Base-by-base conservation (phyloP, 2,797 vertebrate species). In the Lepus oiostolus region DNA sequence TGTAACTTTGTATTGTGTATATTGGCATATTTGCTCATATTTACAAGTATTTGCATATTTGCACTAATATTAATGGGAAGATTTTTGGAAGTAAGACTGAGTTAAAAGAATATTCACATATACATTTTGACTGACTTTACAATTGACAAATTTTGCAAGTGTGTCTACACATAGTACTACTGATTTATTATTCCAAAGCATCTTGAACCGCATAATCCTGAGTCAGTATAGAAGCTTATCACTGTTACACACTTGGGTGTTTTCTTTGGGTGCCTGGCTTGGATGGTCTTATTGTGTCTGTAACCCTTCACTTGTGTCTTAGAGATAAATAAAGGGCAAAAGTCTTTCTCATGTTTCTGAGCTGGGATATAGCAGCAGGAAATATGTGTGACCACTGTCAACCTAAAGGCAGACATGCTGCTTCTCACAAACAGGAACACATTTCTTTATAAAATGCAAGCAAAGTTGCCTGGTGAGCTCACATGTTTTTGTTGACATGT, bases 381-480 rank as follows among this genome's bases (percentile, higher is more conserved):
- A 89, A 88, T 95, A 96, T 35, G 54, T 74, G 13, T 94, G 92
- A 47, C 50, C 42, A 1, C 14, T 83, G 28, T 84, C 81, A 71
- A 77, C 74, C 24, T 68, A 77, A 50, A 92, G 84, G 52, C 54
- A 50, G 16, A 94, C 76, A 24, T 92, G 74, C 38, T 92, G 5
- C 50, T 88, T 91, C 50, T 94, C 35, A 22, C 0, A 1, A 38
- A 94, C 85, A 70, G 76, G 77, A 38, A 87, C 38, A 12, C 54
- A 87, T 30, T 84, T 88, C 38, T 84, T 96, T 32, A 90, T 54
- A 54, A 91, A 93, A 50, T 67, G 62, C 60, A 96, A 68, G 11
- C 87, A 89, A 38, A 96, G 58, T 26, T 91, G 62, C 42, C 87
- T 89, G 74, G 63, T 88, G 22, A 95, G n/a, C 14, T 70, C 71